Percentiles rank a stretch among this genome's conserved stretches.
phyloP scores from a whole-genome alignment of 1,140 invertebrate species.

The Hypsibius dujardini region DNA sequence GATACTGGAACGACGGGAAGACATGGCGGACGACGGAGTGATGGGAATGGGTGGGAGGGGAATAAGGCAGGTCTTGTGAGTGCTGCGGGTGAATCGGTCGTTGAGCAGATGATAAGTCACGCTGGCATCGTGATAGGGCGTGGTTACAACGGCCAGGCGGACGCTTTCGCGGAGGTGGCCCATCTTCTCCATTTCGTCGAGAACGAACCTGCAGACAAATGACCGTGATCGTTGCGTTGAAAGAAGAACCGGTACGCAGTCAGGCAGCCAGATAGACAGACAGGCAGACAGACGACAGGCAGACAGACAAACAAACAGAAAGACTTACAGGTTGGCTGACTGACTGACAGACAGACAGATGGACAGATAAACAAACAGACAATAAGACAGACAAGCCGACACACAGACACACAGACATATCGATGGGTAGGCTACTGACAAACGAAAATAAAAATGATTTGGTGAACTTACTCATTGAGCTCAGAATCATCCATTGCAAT shows the following conservation, averaged over 20 bases:
- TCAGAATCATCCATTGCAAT: not conserved
- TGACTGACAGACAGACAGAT: too few relatives aligned
- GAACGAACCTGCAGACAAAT: not conserved
- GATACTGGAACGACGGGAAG: not conserved
- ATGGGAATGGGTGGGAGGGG: not conserved
- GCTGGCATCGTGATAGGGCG: not conserved
- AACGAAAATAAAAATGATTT: not conserved
- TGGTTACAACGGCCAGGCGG: not conserved
- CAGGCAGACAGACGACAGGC: not conserved
- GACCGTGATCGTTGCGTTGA: not conserved
- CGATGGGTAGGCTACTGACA: not conserved
- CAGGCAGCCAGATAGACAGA: not conserved
- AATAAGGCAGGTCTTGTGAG: not conserved
- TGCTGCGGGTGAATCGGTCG: not conserved
- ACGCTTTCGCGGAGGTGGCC: not conserved
- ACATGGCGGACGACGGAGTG: not conserved
- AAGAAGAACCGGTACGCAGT: not conserved
- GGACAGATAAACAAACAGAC: not conserved
- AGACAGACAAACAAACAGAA: not conserved
- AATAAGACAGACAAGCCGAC: not conserved
- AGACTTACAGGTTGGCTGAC: not conserved
- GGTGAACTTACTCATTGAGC: not conserved
- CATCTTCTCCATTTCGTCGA: conserved; percentile 1
- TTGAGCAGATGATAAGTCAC: not conserved
- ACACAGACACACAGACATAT: not conserved